Base-by-base conservation (phyloP, 2,888 invertebrate species). In the Antheraea yamamai region DNA sequence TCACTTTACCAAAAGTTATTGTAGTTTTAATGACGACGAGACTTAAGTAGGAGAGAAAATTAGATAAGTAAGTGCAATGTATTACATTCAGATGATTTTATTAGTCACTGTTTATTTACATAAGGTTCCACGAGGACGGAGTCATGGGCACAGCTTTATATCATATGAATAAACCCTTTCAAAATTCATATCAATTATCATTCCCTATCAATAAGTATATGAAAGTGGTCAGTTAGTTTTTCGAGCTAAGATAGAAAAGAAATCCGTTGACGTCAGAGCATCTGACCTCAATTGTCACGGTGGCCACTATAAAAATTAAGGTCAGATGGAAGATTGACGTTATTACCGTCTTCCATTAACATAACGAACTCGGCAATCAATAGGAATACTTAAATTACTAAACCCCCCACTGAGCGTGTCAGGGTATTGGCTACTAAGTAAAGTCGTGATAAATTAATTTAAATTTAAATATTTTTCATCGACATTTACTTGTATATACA, bases 231-330 rank as follows among this genome's bases (percentile, higher is more conserved):
- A 47, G 47, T 12, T 47, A 47, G 7, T 47, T 39, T 39, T 47
- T 47, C 47, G 47, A 47, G 47, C 12, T 47, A 7, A 47, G 55
- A 20, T 55, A 20, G 8, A 55, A 18, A 61, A 30, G 30, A 66
- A 66, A 66, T 30, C 26, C 64, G 26, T 14, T 66, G 64, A 30
- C 64, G 64, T 30, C 64, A 66, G 64, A 61, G 14, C 64, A 26
- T 66, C 64, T 66, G 64, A 66, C 64, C 64, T 66, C 64, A 30
- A 66, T 66, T 16, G 30, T 26, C 26, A 66, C 26, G 16, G 64
- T 66, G 64, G 14, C 64, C 64, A 66, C 30, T 66, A 66, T 66
- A 66, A 66, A 66, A 66, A 66, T 66, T 66, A 66, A 66, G 64
- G 64, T 66, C 64, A 66, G 64, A 66, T 66, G 26, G 16, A 66